Evolutionary conservation across 2,888 invertebrate species (phyloP), one percentile per base, ranked within the genome.

Genomic region (Zygothrica quintamaculata): DNA sequence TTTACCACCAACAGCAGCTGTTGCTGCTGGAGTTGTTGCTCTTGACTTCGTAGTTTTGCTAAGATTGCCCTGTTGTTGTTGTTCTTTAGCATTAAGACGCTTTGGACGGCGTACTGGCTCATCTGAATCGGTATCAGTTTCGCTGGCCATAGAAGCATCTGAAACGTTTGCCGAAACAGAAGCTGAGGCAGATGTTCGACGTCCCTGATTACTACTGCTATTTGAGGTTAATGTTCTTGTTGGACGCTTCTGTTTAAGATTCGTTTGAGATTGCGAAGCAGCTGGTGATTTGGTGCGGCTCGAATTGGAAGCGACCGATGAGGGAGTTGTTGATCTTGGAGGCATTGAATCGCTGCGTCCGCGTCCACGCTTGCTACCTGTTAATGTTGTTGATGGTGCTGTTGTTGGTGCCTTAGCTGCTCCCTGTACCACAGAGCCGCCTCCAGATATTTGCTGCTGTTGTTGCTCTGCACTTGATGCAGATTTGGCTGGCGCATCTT

Each of bases 271-370:
- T 22, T 80, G 77, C 0, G 93, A 93, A 0, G 93, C 92, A 0
- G 93, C 94, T 5, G 94, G 94, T 43, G 94, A 93, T 70, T 94
- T 94, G 1, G 94, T 94, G 42, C 94, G 92, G 48, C 93, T 93
- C 2, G 94, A 93, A 3, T 93, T 92, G 6, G 94, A 93, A 1
- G 93, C 93, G 7, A 93, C 92, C 34, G 94, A 94, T 0, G 93
- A 92, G 0, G 94, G 94, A 0, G 94, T 94, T 0, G 93, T 93
- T 0, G 94, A 94, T 43, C 94, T 91, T 0, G 93, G 92, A 0
- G 92, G 92, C 59, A 90, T 89, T 0, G 91, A 90, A 65, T 91
- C 92, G 61, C 91, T 92, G 48, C 92, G 90, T 1, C 92, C 92
- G 6, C 92, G 89, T 9, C 93, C 92, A 25, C 93, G 91, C 73